Base-by-base conservation (phyloP, 2,113 vertebrate genomes). In the Cyanoliseus patagonus region DNA sequence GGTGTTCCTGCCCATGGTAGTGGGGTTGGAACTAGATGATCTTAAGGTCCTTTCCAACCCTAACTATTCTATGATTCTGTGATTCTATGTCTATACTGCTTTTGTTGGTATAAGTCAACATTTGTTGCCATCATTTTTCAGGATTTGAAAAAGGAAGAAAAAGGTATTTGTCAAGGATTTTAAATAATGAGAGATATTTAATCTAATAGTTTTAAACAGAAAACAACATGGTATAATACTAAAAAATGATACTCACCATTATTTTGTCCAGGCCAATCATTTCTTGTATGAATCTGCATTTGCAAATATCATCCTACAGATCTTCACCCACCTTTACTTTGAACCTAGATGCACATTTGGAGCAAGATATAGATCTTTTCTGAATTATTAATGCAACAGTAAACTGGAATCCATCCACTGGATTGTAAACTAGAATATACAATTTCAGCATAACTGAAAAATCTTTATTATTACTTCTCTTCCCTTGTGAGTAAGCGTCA, bases 291-390 rank as follows among this genome's bases (percentile, higher is more conserved):
- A 98, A 97, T 62, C 86, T 92, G 89, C 98, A 98, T 87, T 98
- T 97, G 44, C 97, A 98, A 41, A 97, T 91, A 92, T 98, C 98
- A 46, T 99, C 98, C 84, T 98, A 87, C 16, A 99, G 95, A 81
- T 98, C 97, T 13, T 97, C 98, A 13, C 98, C 98, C 7, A 98
- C 98, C 93, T 99, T 99, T 94, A 98, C 98, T 97, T 99, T 98
- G 95, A 99, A 99, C 64, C 68, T 98, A 76, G 31, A 84, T 47
- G 39, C 66, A 62, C 33, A 59, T 72, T 95, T 92, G 44, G 66
- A 85, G 73, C 39, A 53, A 61, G 67, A 63, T 59, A 62, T 20
- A 77, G 28, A 57, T 46, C 17, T 72, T 35, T 90, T 39, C 67
- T 81, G 67, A 84, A 83, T 57, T 67, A 86, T 64, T 55, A 77